Percentiles rank a stretch among this genome's conserved stretches.
Conservation (phyloP, 2,113 vertebrate genomes). For the Colinus virginianus region DNA sequence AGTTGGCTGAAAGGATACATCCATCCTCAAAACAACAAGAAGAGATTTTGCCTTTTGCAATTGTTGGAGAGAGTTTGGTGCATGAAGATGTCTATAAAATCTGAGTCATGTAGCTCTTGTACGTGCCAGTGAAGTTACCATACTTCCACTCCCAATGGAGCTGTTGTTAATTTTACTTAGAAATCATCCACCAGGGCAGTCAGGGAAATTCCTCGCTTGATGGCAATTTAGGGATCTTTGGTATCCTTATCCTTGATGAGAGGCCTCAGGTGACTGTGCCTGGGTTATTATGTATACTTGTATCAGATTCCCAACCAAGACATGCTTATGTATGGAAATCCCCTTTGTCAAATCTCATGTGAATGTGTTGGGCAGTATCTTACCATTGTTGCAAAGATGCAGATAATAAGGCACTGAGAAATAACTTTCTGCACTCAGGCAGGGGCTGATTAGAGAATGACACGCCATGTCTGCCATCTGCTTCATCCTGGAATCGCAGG, state of each 20-base stretch:
- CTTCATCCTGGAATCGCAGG: not conserved
- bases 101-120: not conserved
- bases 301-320: not conserved
- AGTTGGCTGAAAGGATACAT: not conserved
- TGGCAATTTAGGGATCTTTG: not conserved
- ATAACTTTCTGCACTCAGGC: not conserved
- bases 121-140: not conserved
- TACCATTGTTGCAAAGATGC: not conserved
- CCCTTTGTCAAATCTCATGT: not conserved
- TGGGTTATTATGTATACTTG: not conserved
- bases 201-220: slow-evolving; percentile 33
- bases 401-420: not conserved
- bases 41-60: not conserved
- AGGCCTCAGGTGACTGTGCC: slow-evolving; percentile 2
- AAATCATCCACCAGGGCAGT: not conserved
- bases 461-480: not conserved
- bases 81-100: not conserved
- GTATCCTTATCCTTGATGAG: slow-evolving; percentile 3
- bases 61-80: not conserved
- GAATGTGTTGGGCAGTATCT: not conserved
- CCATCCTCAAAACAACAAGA: not conserved
- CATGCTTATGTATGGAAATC: not conserved
- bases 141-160: not conserved
- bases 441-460: not conserved
- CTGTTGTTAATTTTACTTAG: not conserved